These are phyloP conservation scores for Cotesia typhae DNA, from an alignment of 1,140 invertebrate species.

Conservation along the genomic window DNA sequence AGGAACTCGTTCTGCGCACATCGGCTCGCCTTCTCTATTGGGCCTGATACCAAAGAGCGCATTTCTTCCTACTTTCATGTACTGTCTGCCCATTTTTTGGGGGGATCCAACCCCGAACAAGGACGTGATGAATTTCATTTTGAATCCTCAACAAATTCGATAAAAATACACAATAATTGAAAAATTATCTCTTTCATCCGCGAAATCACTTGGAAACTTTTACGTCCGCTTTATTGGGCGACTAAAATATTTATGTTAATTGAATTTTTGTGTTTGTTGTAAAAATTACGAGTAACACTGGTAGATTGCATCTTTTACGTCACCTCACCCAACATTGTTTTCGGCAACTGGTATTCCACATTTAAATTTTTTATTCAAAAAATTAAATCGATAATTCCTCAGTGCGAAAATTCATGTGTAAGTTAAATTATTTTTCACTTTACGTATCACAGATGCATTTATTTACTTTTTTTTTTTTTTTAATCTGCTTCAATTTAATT, in stretches of 20 bases:
- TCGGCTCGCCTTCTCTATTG: conserved; percentile 51
- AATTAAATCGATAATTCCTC: not conserved
- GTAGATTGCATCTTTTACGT: conserved; percentile 46
- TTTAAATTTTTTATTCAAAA: not conserved
- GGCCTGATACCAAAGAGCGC: conserved; percentile 72
- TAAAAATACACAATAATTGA: not conserved
- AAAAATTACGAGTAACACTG: not conserved
- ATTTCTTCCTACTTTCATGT: conserved; percentile 77
- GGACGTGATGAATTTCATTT: conserved; percentile 62
- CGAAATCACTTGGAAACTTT: not conserved
- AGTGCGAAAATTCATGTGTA: not conserved
- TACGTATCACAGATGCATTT: conserved; percentile 7
- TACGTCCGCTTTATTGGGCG: no score
- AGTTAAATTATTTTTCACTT: conserved; percentile 4
- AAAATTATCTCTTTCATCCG: not conserved
- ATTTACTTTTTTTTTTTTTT: no score
- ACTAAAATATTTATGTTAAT: no score
- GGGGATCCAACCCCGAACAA: conserved; percentile 61
- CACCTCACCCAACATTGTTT: conserved; percentile 59
- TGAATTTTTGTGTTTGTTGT: no score
- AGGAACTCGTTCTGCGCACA: conserved; percentile 65
- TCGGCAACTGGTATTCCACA: not conserved
- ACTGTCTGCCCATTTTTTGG: conserved; percentile 71
- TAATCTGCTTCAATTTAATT: no score
- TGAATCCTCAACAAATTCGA: conserved; percentile 29